These are phyloP conservation scores for Hemichromis elongatus DNA, from an alignment of 2,113 vertebrate species.

Conservation along the genomic window DNA sequence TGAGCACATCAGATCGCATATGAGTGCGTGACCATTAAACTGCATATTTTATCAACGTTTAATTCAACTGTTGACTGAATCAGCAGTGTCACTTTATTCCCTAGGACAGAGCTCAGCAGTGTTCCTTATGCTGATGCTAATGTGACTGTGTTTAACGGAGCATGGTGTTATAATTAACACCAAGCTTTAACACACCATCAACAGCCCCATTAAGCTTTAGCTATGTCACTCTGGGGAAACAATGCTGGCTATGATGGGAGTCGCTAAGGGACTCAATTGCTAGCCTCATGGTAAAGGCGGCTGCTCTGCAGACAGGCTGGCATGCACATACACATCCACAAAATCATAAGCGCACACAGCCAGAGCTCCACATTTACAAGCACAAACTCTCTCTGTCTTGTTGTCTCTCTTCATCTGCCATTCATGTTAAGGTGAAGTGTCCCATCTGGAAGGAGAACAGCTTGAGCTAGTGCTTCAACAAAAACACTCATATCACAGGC, in stretches of 20 bases:
- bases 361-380: not conserved
- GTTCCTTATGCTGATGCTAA: constrained; percentile 28
- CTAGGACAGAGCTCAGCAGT: not conserved
- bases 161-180: constrained; percentile 64
- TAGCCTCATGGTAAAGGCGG: not conserved
- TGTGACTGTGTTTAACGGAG: constrained; percentile 51
- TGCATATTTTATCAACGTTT: not conserved
- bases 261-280: constrained; percentile 13
- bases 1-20: not conserved
- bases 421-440: constrained; percentile 42
- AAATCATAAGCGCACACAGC: not conserved
- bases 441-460: constrained; percentile 45
- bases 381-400: constrained; percentile 5
- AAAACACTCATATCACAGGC: not conserved
- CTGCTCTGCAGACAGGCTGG: not conserved
- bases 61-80: constrained; percentile 14
- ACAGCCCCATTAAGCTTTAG: constrained; percentile 52
- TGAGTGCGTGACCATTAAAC: not conserved
- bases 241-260: constrained; percentile 20
- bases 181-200: constrained; percentile 54
- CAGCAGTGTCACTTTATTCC: constrained; percentile 18
- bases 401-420: constrained; percentile 20
- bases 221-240: constrained; percentile 57
- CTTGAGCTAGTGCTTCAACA: constrained; percentile 20
- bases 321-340: not conserved